Conservation (phyloP, 2,797 vertebrate species). For the Sebastes wilsoni region DNA sequence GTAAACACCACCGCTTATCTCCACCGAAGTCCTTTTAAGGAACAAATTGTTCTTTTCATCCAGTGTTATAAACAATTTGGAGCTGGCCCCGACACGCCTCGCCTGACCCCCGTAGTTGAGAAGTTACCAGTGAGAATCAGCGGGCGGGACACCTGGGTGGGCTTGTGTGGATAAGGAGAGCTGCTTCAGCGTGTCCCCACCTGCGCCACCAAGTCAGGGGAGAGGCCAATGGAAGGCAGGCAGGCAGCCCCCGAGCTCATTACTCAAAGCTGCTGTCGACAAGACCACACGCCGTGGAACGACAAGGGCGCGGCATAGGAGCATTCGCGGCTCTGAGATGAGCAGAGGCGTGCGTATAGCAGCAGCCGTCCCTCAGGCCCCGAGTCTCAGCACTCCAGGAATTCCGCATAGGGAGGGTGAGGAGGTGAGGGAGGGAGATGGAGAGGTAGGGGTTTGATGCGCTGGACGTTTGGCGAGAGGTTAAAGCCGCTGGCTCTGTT, state of each 20-base stretch:
- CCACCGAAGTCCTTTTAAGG: conserved; percentile 6
- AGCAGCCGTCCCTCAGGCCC: conserved; percentile 4
- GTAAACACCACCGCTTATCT: neutral
- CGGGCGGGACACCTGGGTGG: conserved; percentile 74
- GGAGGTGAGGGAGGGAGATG: conserved; percentile 9
- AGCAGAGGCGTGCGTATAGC: neutral
- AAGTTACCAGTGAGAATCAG: conserved; percentile 23
- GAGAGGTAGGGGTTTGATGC: neutral
- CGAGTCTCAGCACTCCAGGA: conserved; percentile 25
- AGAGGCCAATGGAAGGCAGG: conserved; percentile 8
- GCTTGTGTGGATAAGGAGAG: conserved; percentile 55
- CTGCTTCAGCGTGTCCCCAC: conserved; percentile 73
- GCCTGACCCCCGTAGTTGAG: conserved; percentile 54
- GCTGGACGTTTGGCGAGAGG: neutral
- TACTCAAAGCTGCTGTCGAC: conserved; percentile 70
- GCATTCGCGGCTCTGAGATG: neutral
- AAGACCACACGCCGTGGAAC: conserved; percentile 60
- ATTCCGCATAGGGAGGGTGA: conserved; percentile 14
- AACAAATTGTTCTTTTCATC: conserved; percentile 40
- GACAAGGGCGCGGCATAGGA: conserved; percentile 17
- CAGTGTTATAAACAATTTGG: conserved; percentile 26
- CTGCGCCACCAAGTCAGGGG: conserved; percentile 59
- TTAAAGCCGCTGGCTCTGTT: conserved; percentile 6
- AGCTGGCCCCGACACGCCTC: conserved; percentile 66
- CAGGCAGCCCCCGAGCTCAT: conserved; percentile 52